These are phyloP conservation scores for Hippopotamus amphibius DNA, from an alignment of 2,113 vertebrate species.

Conservation along the genomic window DNA sequence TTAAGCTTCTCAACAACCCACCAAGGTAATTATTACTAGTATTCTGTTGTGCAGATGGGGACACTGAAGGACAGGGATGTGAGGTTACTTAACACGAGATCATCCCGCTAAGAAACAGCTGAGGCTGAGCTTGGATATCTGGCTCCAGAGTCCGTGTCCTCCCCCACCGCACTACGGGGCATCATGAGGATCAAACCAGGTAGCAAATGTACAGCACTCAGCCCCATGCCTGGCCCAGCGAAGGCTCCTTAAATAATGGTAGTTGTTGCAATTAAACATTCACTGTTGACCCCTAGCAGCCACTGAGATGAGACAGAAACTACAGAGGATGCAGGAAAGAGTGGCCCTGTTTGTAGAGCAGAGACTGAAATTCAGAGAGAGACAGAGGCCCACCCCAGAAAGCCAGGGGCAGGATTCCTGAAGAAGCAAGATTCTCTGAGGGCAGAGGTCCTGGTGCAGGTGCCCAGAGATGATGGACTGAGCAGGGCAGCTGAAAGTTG, in stretches of 20 bases:
- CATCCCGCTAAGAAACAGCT: neutral
- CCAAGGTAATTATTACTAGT: neutral
- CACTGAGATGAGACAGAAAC: neutral
- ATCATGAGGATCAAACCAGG: neutral
- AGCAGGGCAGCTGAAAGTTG: neutral
- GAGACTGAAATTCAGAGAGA: neutral
- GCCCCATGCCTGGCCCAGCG: neutral
- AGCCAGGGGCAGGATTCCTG: neutral
- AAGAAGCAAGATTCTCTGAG: neutral
- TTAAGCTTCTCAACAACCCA: neutral
- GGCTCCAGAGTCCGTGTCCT: neutral
- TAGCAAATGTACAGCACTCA: neutral
- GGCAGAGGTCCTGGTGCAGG: neutral
- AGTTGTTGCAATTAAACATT: neutral
- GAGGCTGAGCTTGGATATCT: constrained; percentile 7
- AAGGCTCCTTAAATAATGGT: neutral
- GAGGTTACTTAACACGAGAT: neutral
- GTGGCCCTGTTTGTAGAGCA: neutral
- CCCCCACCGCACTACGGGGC: neutral
- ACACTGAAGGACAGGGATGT: neutral
- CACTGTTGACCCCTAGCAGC: neutral
- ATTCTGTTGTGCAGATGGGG: neutral
- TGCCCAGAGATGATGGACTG: neutral
- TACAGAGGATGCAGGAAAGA: neutral
- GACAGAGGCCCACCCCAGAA: neutral